Percentiles rank a stretch among this genome's conserved stretches.
These are phyloP conservation scores for Tethya wilhelma DNA, from an alignment of 37 sponge, comb jelly and placozoan genomes.

Conservation along the genomic window DNA sequence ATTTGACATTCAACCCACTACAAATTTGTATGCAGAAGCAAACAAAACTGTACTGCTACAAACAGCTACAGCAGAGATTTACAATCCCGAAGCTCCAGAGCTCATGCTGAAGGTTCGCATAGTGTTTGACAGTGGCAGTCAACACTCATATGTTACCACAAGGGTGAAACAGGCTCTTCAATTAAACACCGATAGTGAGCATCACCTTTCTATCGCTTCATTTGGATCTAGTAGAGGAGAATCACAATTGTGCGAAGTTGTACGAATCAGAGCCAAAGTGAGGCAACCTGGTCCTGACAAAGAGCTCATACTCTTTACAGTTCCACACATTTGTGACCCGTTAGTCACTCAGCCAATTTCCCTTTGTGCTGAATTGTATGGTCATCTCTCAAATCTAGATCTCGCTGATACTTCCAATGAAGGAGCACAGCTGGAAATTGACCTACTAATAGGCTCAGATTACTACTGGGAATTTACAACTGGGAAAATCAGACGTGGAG, in stretches of 20 bases:
- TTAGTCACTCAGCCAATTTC: neutral
- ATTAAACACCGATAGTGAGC: neutral
- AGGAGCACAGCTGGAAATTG: neutral
- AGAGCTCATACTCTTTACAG: neutral
- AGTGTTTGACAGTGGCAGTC: constrained; percentile 27
- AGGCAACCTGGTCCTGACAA: neutral
- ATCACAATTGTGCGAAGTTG: constrained; percentile 13
- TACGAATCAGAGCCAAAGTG: neutral
- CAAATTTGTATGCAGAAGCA: neutral
- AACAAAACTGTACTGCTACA: constrained; percentile 1
- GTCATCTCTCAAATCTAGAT: constrained; percentile 21
- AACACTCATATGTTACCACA: constrained; percentile 34
- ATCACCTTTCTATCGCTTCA: constrained; percentile 11
- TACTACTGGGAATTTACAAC: constrained; percentile 25
- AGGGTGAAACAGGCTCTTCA: constrained; percentile 1
- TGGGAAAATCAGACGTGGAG: constrained; percentile 24
- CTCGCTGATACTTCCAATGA: constrained; percentile 6
- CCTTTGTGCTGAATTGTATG: neutral
- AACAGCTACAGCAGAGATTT: constrained; percentile 17
- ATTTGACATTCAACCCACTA: neutral
- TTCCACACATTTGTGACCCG: constrained; percentile 38
- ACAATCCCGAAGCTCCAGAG: neutral
- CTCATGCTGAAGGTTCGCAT: neutral
- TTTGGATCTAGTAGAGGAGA: constrained; percentile 30
- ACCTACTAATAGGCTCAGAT: constrained; percentile 32